A percentile compares a stretch with the other conserved stretches of the same genome.
Evolutionary conservation across 2,888 invertebrate genomes (phyloP).

Genomic region (Drosophila setosimentum): DNA sequence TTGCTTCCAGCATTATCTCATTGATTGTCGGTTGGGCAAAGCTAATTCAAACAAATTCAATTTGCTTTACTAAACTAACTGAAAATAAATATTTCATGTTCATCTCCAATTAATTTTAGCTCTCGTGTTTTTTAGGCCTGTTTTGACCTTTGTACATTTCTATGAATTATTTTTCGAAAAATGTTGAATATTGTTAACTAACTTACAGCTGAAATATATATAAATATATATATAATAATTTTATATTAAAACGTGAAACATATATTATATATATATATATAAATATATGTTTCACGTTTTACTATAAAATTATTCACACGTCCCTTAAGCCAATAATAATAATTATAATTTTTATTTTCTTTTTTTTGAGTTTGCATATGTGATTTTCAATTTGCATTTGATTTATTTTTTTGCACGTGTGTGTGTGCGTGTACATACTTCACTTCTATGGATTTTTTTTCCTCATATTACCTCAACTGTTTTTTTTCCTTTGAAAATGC

Average conservation of each 20-base stretch:
- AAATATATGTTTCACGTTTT: neutral
- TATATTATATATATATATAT: neutral
- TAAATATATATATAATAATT: too few species aligned
- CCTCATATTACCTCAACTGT: neutral
- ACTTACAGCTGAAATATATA: neutral
- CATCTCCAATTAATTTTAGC: neutral
- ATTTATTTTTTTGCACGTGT: constrained; percentile 1
- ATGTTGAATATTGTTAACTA: neutral
- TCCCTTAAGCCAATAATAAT: constrained; percentile 18
- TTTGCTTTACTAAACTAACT: constrained; percentile 15
- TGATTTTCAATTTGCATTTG: constrained; percentile 42
- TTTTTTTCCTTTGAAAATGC: neutral
- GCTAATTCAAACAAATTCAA: constrained; percentile 14
- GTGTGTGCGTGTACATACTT: neutral
- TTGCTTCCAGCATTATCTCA: constrained; percentile 25
- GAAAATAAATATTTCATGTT: neutral
- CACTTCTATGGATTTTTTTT: constrained; percentile 4
- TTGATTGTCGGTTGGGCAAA: constrained; percentile 19
- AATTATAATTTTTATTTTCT: constrained; percentile 27
- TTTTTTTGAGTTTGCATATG: neutral
- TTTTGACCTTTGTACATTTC: neutral
- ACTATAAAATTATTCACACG: constrained; percentile 24
- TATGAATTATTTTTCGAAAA: neutral
- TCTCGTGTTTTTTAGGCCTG: neutral
- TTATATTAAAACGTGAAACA: too few species aligned